Evolutionary conservation across 2,888 invertebrate genomes (phyloP), one percentile per base, ranked within the genome.

Genomic region (Lithophane ornitopus): DNA sequence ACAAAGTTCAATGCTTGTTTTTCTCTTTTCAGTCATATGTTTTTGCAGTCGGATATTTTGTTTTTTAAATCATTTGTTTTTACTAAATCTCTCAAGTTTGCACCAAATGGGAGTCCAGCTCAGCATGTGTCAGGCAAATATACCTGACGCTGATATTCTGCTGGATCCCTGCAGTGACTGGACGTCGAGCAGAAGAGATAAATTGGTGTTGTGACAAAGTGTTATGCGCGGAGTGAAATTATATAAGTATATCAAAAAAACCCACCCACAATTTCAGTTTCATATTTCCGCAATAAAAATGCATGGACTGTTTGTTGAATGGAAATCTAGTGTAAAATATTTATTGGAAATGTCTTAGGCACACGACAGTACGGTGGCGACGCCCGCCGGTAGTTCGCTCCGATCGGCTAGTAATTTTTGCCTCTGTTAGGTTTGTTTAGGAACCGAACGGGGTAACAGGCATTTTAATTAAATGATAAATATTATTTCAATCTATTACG

Each of bases 401-500:
- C 78, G 71, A 89, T 87, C 89, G 83, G 77, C 81, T 70, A 83
- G 89, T 88, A 89, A 89, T 89, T 87, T 87, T 87, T 85, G 85
- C 88, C 81, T 84, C 81, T 85, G 75, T 78, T 76, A 44, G 34
- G 58, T 52, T 75, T 85, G 28, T 16, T 67, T 11, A n/a, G 19
- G 2, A 44, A 16, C 0, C 8, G 6, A 65, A 86, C 69, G 0
- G 0, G 34, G 78, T 75, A 87, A 28, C 68, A 63, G 54, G 12
- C 62, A 56, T 80, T 68, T 56, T 39, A 44, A 26, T 56, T 39
- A 44, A 26, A 62, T 9, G 8, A n/a, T 16, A 9, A 62, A 16
- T 54, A 26, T 56, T 19, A 19, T 49, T 49, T 49, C 7, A 49
- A 49, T 19, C 46, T 46, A 7, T 46, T 46, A 6, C 19, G 8